Evolutionary conservation across 37 sponge, comb jelly and placozoan species (phyloP), one percentile per base, ranked within the genome.

Genomic region (Aphrocallistes beatrix): DNA sequence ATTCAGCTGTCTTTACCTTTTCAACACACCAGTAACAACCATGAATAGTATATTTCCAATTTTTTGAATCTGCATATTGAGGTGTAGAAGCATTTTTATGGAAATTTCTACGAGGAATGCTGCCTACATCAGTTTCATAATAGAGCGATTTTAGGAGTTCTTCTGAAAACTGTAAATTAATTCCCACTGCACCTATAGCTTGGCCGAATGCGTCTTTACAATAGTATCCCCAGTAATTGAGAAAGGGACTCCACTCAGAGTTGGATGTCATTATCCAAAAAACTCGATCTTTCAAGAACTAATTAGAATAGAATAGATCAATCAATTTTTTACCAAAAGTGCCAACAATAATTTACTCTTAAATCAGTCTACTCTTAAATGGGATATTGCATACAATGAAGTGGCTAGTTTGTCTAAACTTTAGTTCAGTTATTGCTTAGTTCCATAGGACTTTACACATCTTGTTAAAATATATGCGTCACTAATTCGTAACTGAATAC

Each of bases 11-110:
- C 10, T 60, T 30, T 25, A 25, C 75, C 34, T 19, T 60, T n/a
- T n/a, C n/a, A n/a, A n/a, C n/a, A 13, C 75, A 60, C 75, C 75
- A 60, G 21, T 60, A 60, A 60, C 75, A 60, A 60, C 75, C 75
- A 19, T 60, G 32, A 25, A 60, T 60, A 25, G 10, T 19, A 3
- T 60, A 25, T 8, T 13, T 60, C 75, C 75, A 60, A 60, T 60
- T 60, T 6, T 60, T 13, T 19, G 21, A 60, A 60, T 60, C 32
- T 25, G 3, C 25, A 60, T 19, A 60, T 13, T 60, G 10, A 13
- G 75, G 75, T 21, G 6, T 13, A 3, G 8, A 8, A 3, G 28
- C 75, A 25, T 6, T 1, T 19, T 19, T 3, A 13, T 60, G 6
- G 3, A 60, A 1, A 19, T 60, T 32, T 3, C 75, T 30, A 13